Percentiles rank a stretch among this genome's conserved stretches.
phyloP scores from a whole-genome alignment of 2,888 invertebrate genomes.

The Mythimna loreyi region DNA sequence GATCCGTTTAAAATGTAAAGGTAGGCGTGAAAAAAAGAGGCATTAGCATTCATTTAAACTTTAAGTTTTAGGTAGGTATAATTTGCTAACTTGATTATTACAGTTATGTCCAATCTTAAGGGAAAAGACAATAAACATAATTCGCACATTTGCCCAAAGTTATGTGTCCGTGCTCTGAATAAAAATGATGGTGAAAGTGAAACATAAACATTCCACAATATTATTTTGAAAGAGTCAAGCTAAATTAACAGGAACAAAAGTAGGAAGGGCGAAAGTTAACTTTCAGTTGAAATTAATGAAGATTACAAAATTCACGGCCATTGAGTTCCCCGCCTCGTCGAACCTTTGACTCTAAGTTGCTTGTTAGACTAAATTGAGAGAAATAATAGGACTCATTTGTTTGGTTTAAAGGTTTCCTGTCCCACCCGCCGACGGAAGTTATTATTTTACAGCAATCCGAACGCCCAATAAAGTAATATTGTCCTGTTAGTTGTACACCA shows the following conservation, averaged over 20 bases:
- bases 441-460: constrained; percentile 78
- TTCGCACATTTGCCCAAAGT: constrained; percentile 49
- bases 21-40: constrained; percentile 27
- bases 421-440: constrained; percentile 76
- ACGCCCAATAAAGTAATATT: constrained; percentile 56
- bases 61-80: constrained; percentile 3
- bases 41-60: constrained; percentile 31
- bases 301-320: constrained; percentile 90
- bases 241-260: constrained; percentile 80
- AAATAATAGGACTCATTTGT: constrained; percentile 90
- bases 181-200: constrained; percentile 50
- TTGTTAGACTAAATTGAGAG: constrained; percentile 90
- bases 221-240: constrained; percentile 66
- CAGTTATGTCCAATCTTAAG: constrained; percentile 22
- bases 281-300: constrained; percentile 89
- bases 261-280: constrained; percentile 81
- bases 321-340: constrained; percentile 88
- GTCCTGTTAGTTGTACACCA: constrained; percentile 39
- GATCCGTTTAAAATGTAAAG: constrained; percentile 58
- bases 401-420: constrained; percentile 85
- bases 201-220: constrained; percentile 64
- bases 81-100: constrained; percentile 14
- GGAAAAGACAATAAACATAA: constrained; percentile 53
- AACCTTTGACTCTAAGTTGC: constrained; percentile 89
- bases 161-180: constrained; percentile 59